Evolutionary conservation across 2,888 invertebrate genomes (phyloP).

Genomic region (Eilema griseolum): DNA sequence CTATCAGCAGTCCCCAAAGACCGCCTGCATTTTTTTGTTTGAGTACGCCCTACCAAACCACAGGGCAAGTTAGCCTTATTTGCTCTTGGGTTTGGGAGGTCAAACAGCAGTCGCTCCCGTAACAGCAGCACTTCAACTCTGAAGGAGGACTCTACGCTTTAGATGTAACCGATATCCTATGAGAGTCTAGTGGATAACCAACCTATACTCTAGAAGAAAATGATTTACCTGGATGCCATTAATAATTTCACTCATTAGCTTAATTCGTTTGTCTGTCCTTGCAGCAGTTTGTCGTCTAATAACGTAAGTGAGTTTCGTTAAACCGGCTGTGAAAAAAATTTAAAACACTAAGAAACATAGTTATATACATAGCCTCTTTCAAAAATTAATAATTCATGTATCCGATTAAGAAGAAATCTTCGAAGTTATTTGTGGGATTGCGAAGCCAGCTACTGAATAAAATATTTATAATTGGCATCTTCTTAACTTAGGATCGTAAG

Average conservation of each 20-base stretch:
- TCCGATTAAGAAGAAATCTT: too few species aligned
- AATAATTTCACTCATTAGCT: constrained; percentile 96
- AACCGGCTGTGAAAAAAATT: constrained; percentile 61
- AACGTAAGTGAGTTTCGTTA: constrained; percentile 74
- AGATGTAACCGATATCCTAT: too few species aligned
- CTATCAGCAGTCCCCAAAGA: too few species aligned
- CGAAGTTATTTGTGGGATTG: too few species aligned
- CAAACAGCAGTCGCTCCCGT: background rate
- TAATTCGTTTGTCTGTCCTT: constrained; percentile 93
- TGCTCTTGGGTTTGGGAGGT: too few species aligned
- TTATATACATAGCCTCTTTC: too few species aligned
- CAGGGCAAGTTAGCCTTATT: background rate
- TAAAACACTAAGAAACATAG: too few species aligned
- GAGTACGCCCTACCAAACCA: background rate
- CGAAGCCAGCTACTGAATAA: too few species aligned
- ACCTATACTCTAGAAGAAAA: background rate
- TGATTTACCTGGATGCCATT: constrained; percentile 91
- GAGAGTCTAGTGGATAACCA: background rate
- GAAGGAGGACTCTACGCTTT: too few species aligned
- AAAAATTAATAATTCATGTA: too few species aligned
- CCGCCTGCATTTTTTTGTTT: too few species aligned
- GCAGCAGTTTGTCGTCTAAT: constrained; percentile 88
- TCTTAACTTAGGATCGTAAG: background rate
- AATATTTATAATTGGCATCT: background rate
- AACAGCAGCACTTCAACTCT: background rate